These are phyloP conservation scores for Brachyistius frenatus DNA, from an alignment of 2,113 vertebrate species.

Conservation along the genomic window DNA sequence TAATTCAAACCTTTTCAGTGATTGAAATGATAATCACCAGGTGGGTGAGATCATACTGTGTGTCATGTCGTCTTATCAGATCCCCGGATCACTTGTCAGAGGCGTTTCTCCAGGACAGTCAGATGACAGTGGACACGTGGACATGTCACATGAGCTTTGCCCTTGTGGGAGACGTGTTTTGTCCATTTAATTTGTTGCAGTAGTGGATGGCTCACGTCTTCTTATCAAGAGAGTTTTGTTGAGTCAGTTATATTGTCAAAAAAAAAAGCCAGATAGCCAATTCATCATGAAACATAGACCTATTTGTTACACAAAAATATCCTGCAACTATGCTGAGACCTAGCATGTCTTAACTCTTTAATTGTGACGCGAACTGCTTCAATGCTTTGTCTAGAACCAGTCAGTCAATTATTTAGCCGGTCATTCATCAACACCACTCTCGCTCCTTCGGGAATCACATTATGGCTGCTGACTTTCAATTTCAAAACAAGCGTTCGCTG, in stretches of 20 bases:
- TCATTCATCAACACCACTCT: conserved; percentile 7
- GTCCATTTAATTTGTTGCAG: background rate
- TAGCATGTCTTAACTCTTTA: background rate
- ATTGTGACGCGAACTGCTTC: background rate
- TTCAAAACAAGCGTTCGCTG: conserved; percentile 35
- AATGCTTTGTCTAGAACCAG: conserved; percentile 3
- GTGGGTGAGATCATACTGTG: background rate
- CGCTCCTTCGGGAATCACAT: conserved; percentile 24
- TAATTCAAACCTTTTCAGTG: too few relatives aligned
- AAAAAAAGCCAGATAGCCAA: background rate
- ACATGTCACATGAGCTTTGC: conserved; percentile 42
- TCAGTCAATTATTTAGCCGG: conserved; percentile 31
- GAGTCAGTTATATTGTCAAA: background rate
- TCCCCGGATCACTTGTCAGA: background rate
- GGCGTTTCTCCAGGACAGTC: conserved; percentile 17
- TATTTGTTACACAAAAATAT: background rate
- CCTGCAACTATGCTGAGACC: background rate
- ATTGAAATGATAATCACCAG: too few relatives aligned
- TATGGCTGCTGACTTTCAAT: conserved; percentile 42
- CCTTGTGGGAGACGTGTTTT: conserved; percentile 22
- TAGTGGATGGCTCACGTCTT: background rate
- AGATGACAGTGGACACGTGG: background rate
- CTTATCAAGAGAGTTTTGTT: background rate
- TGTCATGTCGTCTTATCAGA: background rate
- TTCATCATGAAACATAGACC: too few relatives aligned